phyloP scores from a whole-genome alignment of 2,797 vertebrate genomes.

The Loris lydekkerianus region DNA sequence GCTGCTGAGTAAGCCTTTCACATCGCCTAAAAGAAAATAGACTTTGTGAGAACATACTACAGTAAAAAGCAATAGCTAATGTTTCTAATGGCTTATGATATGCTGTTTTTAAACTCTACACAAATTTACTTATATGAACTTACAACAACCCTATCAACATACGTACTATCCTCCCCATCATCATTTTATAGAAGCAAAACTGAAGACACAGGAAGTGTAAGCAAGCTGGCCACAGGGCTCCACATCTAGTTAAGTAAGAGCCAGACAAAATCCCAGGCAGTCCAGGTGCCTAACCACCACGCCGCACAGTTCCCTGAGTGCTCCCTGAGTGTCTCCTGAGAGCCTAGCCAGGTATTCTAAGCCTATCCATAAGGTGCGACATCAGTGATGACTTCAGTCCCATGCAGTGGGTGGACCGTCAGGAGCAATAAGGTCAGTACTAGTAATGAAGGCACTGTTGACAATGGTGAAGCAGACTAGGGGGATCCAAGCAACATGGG shows the following conservation, averaged over 20 bases:
- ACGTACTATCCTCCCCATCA: rapidly evolving
- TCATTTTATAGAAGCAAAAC: not conserved
- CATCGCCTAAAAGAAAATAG: not conserved
- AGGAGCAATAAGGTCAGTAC: not conserved
- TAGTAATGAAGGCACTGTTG: not conserved
- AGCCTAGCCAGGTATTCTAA: rapidly evolving
- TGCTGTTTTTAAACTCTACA: not conserved
- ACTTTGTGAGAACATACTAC: not conserved
- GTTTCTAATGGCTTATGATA: not conserved
- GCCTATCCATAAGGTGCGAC: not conserved
- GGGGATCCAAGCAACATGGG: too few relatives aligned
- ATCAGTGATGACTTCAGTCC: not conserved
- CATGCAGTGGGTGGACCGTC: rapidly evolving
- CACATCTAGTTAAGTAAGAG: too few relatives aligned
- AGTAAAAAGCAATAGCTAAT: not conserved
- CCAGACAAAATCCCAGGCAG: not conserved
- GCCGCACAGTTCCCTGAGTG: rapidly evolving
- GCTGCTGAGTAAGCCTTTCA: not conserved
- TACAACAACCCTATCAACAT: not conserved
- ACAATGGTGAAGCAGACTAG: too few relatives aligned
- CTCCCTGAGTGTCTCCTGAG: rapidly evolving
- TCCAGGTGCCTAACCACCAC: not conserved
- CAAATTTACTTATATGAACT: not conserved
- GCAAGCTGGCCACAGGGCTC: not conserved
- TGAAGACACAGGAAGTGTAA: rapidly evolving